A percentile compares a stretch with the other conserved stretches of the same genome.
Conservation (phyloP, 2,113 vertebrate species). For the Mus spicilegus region DNA sequence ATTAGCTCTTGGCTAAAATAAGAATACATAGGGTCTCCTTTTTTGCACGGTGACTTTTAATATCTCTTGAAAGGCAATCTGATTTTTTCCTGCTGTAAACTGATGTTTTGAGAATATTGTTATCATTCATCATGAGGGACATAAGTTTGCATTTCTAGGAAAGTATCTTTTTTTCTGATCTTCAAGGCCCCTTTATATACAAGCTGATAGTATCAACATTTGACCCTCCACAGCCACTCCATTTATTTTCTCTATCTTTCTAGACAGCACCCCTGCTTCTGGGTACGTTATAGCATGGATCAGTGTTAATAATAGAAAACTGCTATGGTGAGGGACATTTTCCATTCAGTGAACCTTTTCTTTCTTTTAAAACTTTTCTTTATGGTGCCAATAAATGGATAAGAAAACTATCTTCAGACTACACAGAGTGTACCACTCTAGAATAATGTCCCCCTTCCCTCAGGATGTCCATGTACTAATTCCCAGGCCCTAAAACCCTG, state of each 20-base stretch:
- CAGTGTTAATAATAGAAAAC: background rate
- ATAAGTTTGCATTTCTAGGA: slow-evolving; percentile 64
- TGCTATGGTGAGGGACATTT: background rate
- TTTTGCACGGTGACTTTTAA: slow-evolving; percentile 20
- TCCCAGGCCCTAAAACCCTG: background rate
- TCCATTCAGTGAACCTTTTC: background rate
- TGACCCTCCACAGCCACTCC: background rate
- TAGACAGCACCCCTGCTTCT: background rate
- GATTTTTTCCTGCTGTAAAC: slow-evolving; percentile 61
- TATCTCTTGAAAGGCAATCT: slow-evolving; percentile 60
- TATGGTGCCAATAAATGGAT: background rate
- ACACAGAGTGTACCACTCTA: background rate
- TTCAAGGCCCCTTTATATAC: slow-evolving; percentile 26
- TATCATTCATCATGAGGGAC: slow-evolving; percentile 58
- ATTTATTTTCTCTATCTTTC: slow-evolving; percentile 6
- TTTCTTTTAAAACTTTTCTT: slow-evolving; percentile 10
- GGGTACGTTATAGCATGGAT: background rate
- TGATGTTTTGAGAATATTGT: background rate
- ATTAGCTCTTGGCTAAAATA: slow-evolving; percentile 63
- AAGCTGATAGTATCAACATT: background rate
- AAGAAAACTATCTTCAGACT: background rate
- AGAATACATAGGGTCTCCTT: slow-evolving; percentile 51
- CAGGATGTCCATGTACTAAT: background rate
- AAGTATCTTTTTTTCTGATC: slow-evolving; percentile 19
- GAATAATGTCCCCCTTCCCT: background rate